phyloP scores from a whole-genome alignment of 2,797 vertebrate species.

The Decapterus maruadsi region DNA sequence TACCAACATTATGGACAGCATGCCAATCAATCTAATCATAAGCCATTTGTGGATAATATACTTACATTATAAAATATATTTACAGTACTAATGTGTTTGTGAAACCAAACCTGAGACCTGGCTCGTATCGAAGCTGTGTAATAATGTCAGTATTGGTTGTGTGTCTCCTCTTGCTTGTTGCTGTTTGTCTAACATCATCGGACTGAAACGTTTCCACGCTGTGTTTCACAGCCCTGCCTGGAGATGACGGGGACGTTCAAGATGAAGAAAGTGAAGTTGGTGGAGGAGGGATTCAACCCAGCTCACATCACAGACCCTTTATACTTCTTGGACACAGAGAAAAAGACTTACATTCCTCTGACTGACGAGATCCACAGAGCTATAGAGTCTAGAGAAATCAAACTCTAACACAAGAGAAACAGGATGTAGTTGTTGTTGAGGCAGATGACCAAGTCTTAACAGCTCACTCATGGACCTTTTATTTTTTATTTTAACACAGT shows the following conservation, averaged over 20 bases:
- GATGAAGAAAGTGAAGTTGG: constrained; percentile 90
- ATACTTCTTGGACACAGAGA: constrained; percentile 88
- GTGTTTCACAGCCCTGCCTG: constrained; percentile 74
- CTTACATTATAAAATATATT: background rate
- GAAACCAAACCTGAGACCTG: background rate
- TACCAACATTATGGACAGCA: background rate
- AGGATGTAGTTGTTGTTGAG: background rate
- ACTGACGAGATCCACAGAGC: constrained; percentile 85
- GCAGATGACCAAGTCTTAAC: constrained; percentile 9
- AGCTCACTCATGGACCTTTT: constrained; percentile 25
- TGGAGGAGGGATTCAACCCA: constrained; percentile 91
- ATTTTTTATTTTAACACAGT: constrained; percentile 13
- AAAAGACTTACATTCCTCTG: constrained; percentile 86
- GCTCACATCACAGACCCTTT: constrained; percentile 83
- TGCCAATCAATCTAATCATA: background rate
- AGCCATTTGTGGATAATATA: background rate
- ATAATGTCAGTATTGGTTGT: background rate
- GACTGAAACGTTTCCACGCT: background rate
- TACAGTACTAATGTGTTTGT: background rate
- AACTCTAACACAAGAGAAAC: constrained; percentile 80
- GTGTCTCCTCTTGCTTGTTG: background rate
- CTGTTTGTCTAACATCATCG: background rate
- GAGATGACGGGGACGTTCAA: constrained; percentile 91
- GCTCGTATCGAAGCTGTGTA: background rate
- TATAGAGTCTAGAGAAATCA: constrained; percentile 79